phyloP scores from a whole-genome alignment of 1,140 invertebrate genomes.

The Calycopis cecrops region DNA sequence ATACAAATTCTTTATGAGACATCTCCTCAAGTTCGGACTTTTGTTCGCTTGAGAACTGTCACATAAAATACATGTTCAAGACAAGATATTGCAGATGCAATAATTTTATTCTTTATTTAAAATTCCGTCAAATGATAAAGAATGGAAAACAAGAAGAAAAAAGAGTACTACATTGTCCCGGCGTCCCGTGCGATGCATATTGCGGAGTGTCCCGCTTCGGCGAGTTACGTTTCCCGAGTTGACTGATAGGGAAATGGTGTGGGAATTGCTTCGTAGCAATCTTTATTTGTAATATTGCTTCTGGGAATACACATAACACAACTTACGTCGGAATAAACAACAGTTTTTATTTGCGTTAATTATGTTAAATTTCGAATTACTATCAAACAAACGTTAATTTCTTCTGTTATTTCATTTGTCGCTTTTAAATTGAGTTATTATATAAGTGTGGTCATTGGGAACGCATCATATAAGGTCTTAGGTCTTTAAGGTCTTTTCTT shows the following conservation, averaged over 20 bases:
- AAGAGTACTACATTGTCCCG: constrained; percentile 41
- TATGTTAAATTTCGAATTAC: not conserved
- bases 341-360: constrained; percentile 2
- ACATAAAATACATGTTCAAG: no score
- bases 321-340: not conserved
- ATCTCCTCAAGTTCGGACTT: no score
- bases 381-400: no score
- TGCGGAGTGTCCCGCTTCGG: constrained; percentile 25
- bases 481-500: no score
- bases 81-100: constrained; percentile 3
- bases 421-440: no score
- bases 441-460: no score
- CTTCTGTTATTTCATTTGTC: no score
- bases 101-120: constrained; percentile 20
- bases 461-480: no score
- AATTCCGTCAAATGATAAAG: constrained; percentile 27
- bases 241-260: constrained; percentile 15
- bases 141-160: constrained; percentile 37
- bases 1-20: no score
- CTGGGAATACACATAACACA: constrained; percentile 3
- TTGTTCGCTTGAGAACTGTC: no score
- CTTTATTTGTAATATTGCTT: constrained; percentile 11
- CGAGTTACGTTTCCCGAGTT: constrained; percentile 5
- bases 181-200: constrained; percentile 34
- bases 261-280: constrained; percentile 10